Base-by-base conservation (phyloP, 2,797 vertebrate genomes). In the Falco cherrug region DNA sequence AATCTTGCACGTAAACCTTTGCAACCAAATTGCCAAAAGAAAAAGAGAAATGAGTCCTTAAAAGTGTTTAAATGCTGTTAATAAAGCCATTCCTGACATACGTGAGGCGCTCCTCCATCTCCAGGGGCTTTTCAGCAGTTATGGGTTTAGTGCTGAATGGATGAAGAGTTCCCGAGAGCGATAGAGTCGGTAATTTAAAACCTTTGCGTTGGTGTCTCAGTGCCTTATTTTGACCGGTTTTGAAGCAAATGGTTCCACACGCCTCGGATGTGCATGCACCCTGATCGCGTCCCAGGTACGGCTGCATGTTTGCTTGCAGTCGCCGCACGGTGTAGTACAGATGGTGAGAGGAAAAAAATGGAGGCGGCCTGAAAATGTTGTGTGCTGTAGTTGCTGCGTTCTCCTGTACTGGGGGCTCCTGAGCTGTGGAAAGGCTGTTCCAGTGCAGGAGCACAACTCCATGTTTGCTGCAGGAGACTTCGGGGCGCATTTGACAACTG, bases 91-190 rank as follows among this genome's bases (percentile, higher is more conserved):
- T 97, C 95, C 97, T 95, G 97, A 97, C 97, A 94, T 33, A 93
- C 88, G 94, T 73, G 97, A 98, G 98, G 98, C 98, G 94, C 97
- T 97, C 97, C 98, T 98, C 92, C 98, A 54, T 95, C 98, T 98
- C 97, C 98, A 96, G 98, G 98, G 97, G 97, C 98, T 98, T 98
- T 97, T 95, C 96, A 90, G 97, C 97, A 89, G 93, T 97, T 97
- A 87, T 97, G 98, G 98, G 98, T 98, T 97, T 98, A 97, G 97
- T 97, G 97, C 97, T 97, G 98, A 97, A 97, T 94, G 98, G 98
- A 98, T 96, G 98, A 98, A 98, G 98, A 98, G 97, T 98, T 98
- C 98, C 98, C 97, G 97, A 98, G 98, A 97, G 97, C 97, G 41
- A 41, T 98, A 98, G 97, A 97, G 81, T 97, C 75, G 96, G 97